These are phyloP conservation scores for Naso thynnoides DNA, from an alignment of 2,797 vertebrate genomes.

Conservation along the genomic window DNA sequence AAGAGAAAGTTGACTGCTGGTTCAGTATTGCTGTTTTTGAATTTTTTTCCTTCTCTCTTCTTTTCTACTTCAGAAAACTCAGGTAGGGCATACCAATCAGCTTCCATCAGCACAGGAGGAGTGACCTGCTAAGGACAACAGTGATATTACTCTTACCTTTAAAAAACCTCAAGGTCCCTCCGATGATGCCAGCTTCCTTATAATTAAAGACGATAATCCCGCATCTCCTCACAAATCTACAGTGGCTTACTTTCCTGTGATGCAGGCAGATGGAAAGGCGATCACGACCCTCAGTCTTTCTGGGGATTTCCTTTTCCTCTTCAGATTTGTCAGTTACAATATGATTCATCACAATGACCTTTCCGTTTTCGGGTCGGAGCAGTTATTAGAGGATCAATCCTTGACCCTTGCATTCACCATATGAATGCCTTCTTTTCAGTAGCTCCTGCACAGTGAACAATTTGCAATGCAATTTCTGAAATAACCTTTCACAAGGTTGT, in stretches of 20 bases:
- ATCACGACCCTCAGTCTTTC: constrained; percentile 64
- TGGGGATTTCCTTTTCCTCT: constrained; percentile 54
- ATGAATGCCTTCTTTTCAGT: background rate
- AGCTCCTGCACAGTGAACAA: background rate
- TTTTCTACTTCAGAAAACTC: constrained; percentile 50
- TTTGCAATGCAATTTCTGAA: background rate
- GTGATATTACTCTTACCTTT: constrained; percentile 64
- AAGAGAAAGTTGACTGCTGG: constrained; percentile 50
- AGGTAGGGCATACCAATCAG: constrained; percentile 52
- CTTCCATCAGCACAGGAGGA: constrained; percentile 24
- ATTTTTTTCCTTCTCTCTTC: constrained; percentile 14
- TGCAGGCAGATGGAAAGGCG: constrained; percentile 63
- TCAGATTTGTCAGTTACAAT: constrained; percentile 37
- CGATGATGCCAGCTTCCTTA: constrained; percentile 22
- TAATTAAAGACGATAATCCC: constrained; percentile 49
- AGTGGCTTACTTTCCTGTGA: constrained; percentile 45
- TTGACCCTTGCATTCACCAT: background rate
- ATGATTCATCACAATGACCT: constrained; percentile 66
- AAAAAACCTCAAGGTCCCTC: constrained; percentile 57
- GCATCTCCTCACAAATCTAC: constrained; percentile 36
- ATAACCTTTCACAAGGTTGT: background rate
- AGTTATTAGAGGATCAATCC: constrained; percentile 25
- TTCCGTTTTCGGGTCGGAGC: constrained; percentile 34
- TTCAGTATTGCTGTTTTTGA: constrained; percentile 25
- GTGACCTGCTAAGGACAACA: constrained; percentile 32